These are phyloP conservation scores for Nemotelus pantherinus DNA, from an alignment of 2,888 invertebrate genomes.

Conservation along the genomic window DNA sequence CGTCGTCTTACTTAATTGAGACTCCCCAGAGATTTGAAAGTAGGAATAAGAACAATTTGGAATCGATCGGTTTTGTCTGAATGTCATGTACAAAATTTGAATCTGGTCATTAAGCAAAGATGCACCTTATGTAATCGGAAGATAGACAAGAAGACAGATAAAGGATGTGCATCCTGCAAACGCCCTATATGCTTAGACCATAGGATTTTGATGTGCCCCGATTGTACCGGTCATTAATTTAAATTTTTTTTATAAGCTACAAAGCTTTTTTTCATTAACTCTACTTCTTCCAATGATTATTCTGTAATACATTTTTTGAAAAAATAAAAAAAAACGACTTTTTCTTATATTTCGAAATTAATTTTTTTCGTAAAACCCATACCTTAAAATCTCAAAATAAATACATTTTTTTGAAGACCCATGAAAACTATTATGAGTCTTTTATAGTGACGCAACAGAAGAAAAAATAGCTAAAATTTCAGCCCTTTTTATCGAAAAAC, in stretches of 20 bases:
- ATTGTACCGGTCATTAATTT: conserved; percentile 7
- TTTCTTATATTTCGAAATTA: conserved; percentile 10
- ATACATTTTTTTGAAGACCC: conserved; percentile 1
- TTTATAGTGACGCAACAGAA: conserved; percentile 7
- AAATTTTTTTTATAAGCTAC: conserved; percentile 11
- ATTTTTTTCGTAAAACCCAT: conserved; percentile 19
- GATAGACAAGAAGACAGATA: conserved; percentile 14
- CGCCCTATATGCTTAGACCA: not conserved
- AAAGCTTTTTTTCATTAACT: conserved; percentile 16
- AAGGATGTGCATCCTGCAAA: conserved; percentile 15
- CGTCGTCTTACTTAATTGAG: conserved; percentile 17
- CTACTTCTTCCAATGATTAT: conserved; percentile 13
- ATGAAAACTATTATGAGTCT: conserved; percentile 5
- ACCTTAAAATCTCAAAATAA: conserved; percentile 15
- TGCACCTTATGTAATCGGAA: conserved; percentile 9
- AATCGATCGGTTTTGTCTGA: conserved; percentile 7
- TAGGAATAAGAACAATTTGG: too few relatives aligned
- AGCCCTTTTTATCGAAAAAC: not conserved
- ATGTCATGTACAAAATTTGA: conserved; percentile 3
- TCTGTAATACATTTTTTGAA: not conserved
- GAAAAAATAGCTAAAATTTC: conserved; percentile 4
- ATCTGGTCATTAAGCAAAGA: conserved; percentile 10
- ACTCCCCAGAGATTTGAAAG: too few relatives aligned
- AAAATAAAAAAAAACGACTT: not conserved
- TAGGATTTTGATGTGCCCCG: not conserved